These are phyloP conservation scores for Bombus waltoni DNA, from an alignment of 1,140 invertebrate genomes.

Conservation along the genomic window DNA sequence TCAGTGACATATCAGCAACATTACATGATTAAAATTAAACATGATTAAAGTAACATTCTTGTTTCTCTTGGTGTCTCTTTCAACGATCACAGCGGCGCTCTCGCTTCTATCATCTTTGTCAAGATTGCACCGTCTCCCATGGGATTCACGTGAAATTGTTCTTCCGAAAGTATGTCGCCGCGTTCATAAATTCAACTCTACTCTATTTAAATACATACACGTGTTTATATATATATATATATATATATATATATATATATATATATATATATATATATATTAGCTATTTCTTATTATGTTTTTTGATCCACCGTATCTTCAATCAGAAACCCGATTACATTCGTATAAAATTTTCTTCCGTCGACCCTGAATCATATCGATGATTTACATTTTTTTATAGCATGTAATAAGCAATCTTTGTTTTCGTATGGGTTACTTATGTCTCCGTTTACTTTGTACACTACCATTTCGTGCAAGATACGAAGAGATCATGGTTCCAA, in stretches of 20 bases:
- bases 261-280: no score
- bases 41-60: no score
- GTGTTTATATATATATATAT: no score
- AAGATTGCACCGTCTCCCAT: background rate
- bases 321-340: background rate
- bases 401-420: no score
- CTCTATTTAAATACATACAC: no score
- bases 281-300: no score
- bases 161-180: background rate
- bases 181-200: slow-evolving; percentile 1
- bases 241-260: no score
- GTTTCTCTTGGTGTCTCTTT: background rate
- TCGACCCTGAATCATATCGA: background rate
- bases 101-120: background rate
- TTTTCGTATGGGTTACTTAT: background rate
- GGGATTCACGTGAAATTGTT: background rate
- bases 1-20: background rate
- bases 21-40: no score
- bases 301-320: no score
- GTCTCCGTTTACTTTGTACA: background rate
- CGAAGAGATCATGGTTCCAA: background rate
- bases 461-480: background rate
- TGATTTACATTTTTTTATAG: background rate
- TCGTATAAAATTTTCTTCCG: background rate
- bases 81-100: background rate